Evolutionary conservation across 2,888 invertebrate species (phyloP).

Genomic region (Andricus quercusramuli): DNA sequence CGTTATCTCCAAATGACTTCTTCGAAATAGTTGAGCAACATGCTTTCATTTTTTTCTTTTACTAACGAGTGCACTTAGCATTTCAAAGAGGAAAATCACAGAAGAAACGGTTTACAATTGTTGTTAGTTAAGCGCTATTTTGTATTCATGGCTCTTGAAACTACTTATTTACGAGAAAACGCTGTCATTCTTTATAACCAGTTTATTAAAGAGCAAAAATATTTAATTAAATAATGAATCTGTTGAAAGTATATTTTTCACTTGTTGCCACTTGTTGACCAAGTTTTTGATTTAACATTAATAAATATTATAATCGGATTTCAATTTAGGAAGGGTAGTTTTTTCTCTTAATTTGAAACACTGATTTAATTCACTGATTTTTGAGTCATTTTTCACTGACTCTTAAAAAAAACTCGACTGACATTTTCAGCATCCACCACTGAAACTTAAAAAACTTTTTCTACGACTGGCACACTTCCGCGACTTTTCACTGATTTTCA

Average conservation of each 20-base stretch:
- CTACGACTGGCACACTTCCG: too few species aligned
- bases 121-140: slow-evolving; percentile 9
- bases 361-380: too few species aligned
- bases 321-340: too few species aligned
- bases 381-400: too few species aligned
- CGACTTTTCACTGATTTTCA: too few species aligned
- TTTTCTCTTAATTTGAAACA: too few species aligned
- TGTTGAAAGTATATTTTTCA: background rate
- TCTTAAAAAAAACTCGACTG: too few species aligned
- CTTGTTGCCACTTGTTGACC: background rate
- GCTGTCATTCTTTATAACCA: slow-evolving; percentile 8
- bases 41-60: background rate
- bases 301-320: too few species aligned
- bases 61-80: slow-evolving; percentile 4
- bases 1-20: slow-evolving; percentile 18
- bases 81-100: slow-evolving; percentile 20
- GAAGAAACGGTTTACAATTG: slow-evolving; percentile 7
- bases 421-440: too few species aligned
- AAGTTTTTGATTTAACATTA: background rate
- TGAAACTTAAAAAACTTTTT: too few species aligned
- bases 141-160: slow-evolving; percentile 23
- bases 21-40: slow-evolving; percentile 21
- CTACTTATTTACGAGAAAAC: slow-evolving; percentile 5
- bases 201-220: background rate
- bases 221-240: slow-evolving; percentile 14